phyloP scores from a whole-genome alignment of 2,113 vertebrate species.

The Larimichthys crocea region DNA sequence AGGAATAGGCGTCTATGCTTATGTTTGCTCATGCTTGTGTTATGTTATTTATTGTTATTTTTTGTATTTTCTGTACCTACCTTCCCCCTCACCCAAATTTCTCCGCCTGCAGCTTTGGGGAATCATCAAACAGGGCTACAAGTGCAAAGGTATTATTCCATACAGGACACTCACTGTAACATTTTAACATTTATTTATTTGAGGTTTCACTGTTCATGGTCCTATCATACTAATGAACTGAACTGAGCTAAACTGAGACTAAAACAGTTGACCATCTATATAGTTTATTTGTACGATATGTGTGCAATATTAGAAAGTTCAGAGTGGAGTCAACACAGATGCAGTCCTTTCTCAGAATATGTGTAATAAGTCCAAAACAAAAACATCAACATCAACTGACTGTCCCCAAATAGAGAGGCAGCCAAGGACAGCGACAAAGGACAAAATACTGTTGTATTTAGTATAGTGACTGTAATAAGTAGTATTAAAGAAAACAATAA shows the following conservation, averaged over 20 bases:
- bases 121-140: slow-evolving; percentile 99
- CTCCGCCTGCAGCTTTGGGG: slow-evolving; percentile 93
- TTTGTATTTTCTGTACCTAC: slow-evolving; percentile 22
- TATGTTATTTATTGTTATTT: not conserved
- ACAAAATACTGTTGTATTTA: too few species aligned
- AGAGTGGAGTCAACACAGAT: not conserved
- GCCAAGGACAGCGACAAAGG: too few species aligned
- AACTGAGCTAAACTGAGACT: not conserved
- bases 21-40: too few species aligned
- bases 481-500: too few species aligned
- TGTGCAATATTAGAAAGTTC: not conserved
- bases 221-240: not conserved
- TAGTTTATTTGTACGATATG: not conserved
- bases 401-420: too few species aligned
- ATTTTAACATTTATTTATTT: not conserved
- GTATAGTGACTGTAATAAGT: too few species aligned
- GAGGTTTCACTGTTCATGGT: not conserved
- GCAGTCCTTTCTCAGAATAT: not conserved
- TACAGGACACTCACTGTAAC: not conserved
- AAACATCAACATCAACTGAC: not conserved
- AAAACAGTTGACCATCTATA: not conserved
- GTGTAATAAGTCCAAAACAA: not conserved
- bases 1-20: not conserved
- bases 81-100: slow-evolving; percentile 68
- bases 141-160: slow-evolving; percentile 93